Evolutionary conservation across 2,888 invertebrate species (phyloP), one percentile per base, ranked within the genome.

Genomic region (Spicauda simplicius): DNA sequence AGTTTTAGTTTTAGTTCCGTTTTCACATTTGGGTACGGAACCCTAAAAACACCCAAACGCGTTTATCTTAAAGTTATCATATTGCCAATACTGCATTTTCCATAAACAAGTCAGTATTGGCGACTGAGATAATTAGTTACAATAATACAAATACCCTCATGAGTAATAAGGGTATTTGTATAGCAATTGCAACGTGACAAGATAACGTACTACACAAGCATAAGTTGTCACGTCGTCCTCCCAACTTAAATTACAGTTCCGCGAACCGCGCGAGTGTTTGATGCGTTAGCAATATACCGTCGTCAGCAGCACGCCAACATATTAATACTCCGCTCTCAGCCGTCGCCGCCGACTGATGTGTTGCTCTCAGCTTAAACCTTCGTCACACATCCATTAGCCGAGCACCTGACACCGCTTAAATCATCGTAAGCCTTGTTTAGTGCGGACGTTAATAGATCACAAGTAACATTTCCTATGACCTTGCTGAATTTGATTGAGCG

Each of bases 401-500:
- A 45, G 14, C 57, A 57, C 41, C 41, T 37, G 57, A 37, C 57
- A 8, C 37, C 57, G 57, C 41, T 20, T 57, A 57, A 57, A 57
- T 57, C 41, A 57, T 57, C 41, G 12, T 41, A 57, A 57, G 41
- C 41, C 57, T 57, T 20, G 41, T 41, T 57, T 20, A 57, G 41
- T 57, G 37, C n/a, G 5, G 45, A 45, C 45, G 45, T n/a, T 45
- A 45, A 4, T 45, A 45, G 45, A 45, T 12, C 37, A 25, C 25
- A 25, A 14, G 14, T 41, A 0, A n/a, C 4, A 6, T 45, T 45
- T n/a, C 7, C 4, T 57, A 41, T 8, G 41, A 56, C 18, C 7
- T 37, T 33, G 37, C 12, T 56, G 56, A 56, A 56, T 14, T 7
- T 41, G 14, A 11, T 41, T 1, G 5, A 41, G 41, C 14, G 41